A percentile compares a stretch with the other conserved stretches of the same genome.
Evolutionary conservation across 2,888 invertebrate species (phyloP).

Genomic region (Xestobium rufovillosum): DNA sequence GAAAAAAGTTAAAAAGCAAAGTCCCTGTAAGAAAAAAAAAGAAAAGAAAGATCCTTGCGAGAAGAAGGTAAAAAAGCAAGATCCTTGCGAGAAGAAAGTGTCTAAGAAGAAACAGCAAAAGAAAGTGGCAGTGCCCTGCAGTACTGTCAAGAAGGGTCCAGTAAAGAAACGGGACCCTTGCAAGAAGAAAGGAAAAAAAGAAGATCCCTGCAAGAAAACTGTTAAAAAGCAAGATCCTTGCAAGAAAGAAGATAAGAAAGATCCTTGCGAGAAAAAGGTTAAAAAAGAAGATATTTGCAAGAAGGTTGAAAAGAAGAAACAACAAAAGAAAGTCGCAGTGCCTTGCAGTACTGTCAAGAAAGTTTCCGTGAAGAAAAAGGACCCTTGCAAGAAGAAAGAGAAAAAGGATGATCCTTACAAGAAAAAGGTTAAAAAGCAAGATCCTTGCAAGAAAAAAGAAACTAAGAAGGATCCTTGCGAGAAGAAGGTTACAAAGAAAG

Average conservation of each 20-base stretch:
- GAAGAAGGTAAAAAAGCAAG: conserved; percentile 5
- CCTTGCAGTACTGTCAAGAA: conserved; percentile 6
- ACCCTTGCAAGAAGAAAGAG: conserved; percentile 16
- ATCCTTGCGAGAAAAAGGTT: conserved; percentile 12
- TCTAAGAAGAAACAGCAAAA: conserved; percentile 11
- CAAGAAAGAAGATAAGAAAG: conserved; percentile 8
- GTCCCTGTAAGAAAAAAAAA: not conserved
- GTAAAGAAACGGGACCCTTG: conserved; percentile 11
- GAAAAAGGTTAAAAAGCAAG: conserved; percentile 12
- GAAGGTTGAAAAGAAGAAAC: too few species aligned
- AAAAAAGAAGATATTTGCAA: conserved; percentile 8
- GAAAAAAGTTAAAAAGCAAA: conserved; percentile 12
- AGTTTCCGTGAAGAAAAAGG: conserved; percentile 6
- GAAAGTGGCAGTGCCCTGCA: conserved; percentile 4
- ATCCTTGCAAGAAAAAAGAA: conserved; percentile 14
- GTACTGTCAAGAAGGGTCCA: conserved; percentile 4
- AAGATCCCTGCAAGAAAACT: conserved; percentile 12
- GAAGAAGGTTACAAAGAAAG: not conserved
- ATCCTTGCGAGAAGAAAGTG: conserved; percentile 14
- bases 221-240: conserved; percentile 15
- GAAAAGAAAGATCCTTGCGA: conserved; percentile 9
- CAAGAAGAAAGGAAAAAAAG: conserved; percentile 5
- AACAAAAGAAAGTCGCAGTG: conserved; percentile 12
- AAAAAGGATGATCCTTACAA: conserved; percentile 17
- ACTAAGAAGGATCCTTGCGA: not conserved